Conservation (phyloP, 2,113 vertebrate genomes). For the Trichechus manatus region DNA sequence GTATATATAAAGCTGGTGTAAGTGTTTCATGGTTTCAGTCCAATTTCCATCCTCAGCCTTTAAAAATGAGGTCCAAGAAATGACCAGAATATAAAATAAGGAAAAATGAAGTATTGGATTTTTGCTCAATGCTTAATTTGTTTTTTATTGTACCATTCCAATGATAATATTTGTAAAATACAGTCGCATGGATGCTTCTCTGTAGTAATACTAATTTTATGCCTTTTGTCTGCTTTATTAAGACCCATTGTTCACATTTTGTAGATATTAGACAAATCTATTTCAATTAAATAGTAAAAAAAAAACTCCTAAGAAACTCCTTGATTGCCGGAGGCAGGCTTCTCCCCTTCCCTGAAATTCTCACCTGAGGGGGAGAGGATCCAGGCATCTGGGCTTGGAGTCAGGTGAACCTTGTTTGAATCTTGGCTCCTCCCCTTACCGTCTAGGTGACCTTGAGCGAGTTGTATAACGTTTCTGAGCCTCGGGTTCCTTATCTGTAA, state of each 20-base stretch:
- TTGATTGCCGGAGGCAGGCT: too few species aligned
- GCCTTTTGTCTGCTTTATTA: slow-evolving; percentile 85
- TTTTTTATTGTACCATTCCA: slow-evolving; percentile 68
- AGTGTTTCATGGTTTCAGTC: slow-evolving; percentile 19
- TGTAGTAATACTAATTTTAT: slow-evolving; percentile 80
- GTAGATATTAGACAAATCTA: slow-evolving; percentile 72
- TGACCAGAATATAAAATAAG: neutral
- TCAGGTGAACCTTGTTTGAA: too few species aligned
- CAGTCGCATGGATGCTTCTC: slow-evolving; percentile 79
- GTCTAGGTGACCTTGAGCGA: neutral
- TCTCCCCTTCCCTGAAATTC: too few species aligned
- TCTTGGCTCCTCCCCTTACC: too few species aligned
- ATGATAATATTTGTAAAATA: slow-evolving; percentile 57
- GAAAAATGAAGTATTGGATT: slow-evolving; percentile 19
- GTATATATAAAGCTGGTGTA: neutral
- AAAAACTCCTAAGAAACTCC: too few species aligned
- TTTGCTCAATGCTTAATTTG: slow-evolving; percentile 67
- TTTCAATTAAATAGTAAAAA: slow-evolving; percentile 68
- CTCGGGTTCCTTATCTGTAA: too few species aligned
- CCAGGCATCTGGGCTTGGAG: neutral
- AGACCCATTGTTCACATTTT: slow-evolving; percentile 74
- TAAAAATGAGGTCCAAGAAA: slow-evolving; percentile 59
- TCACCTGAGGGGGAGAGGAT: accelerated
- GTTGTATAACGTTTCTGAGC: too few species aligned
- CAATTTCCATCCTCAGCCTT: neutral